phyloP scores from a whole-genome alignment of 2,113 vertebrate genomes.

The Archilochus colubris region DNA sequence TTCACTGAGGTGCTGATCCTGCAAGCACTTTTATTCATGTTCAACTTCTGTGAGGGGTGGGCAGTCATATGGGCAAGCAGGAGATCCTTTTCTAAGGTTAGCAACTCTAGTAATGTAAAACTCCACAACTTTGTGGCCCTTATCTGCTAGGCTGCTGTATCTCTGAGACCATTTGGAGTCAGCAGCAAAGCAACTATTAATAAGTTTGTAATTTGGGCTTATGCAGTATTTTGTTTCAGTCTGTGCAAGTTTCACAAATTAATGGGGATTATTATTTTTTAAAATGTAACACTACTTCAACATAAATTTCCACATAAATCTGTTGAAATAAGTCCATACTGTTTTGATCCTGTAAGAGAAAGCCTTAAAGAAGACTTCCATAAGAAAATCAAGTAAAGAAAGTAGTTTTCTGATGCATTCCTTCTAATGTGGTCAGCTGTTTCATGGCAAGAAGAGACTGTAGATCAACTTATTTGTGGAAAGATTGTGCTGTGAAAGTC shows the following conservation, averaged over 20 bases:
- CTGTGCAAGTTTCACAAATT: neutral
- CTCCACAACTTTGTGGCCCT: neutral
- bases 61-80: neutral
- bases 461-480: neutral
- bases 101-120: neutral
- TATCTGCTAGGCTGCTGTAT: neutral
- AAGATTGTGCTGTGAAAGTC: neutral
- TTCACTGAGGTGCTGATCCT: neutral
- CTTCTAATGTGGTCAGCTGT: neutral
- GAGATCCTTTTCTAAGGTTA: neutral
- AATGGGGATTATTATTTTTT: neutral
- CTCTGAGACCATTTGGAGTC: neutral
- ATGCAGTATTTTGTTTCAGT: neutral
- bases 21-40: constrained; percentile 35
- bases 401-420: neutral
- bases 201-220: neutral
- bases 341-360: neutral
- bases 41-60: neutral
- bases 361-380: neutral
- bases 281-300: neutral
- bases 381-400: neutral
- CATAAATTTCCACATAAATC: neutral
- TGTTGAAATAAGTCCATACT: neutral
- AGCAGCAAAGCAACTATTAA: neutral
- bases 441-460: neutral